phyloP scores from a whole-genome alignment of 2,888 invertebrate species.

The Drosophila merina region DNA sequence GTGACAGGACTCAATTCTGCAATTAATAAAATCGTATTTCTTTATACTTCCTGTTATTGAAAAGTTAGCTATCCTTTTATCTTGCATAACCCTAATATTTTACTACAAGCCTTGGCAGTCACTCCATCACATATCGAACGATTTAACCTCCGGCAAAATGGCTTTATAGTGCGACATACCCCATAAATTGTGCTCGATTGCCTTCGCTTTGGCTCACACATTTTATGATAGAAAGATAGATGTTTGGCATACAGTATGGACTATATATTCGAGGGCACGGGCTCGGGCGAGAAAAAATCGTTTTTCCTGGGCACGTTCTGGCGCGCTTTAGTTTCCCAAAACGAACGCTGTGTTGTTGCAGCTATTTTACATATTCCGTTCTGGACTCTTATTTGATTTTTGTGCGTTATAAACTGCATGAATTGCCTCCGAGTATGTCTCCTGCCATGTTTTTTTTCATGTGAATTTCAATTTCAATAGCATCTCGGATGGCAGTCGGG shows the following conservation, averaged over 20 bases:
- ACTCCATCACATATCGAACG: conserved; percentile 10
- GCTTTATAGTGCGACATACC: conserved; percentile 27
- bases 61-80: not conserved
- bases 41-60: not conserved
- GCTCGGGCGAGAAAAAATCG: conserved; percentile 18
- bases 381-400: conserved; percentile 13
- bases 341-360: conserved; percentile 59
- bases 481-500: conserved; percentile 3
- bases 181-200: conserved; percentile 31
- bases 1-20: not conserved
- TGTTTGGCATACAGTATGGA: conserved; percentile 5
- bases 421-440: conserved; percentile 21
- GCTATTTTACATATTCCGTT: conserved; percentile 53
- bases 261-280: conserved; percentile 40
- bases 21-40: no score
- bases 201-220: conserved; percentile 18
- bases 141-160: conserved; percentile 24
- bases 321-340: conserved; percentile 20
- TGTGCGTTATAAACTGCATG: conserved; percentile 23
- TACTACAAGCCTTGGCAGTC: not conserved
- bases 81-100: not conserved
- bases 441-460: not conserved
- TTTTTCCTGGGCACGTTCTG: conserved; percentile 47
- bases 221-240: conserved; percentile 25
- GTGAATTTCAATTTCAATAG: conserved; percentile 22